Evolutionary conservation across 1,140 invertebrate genomes (phyloP), one percentile per base, ranked within the genome.

Genomic region (Cotesia glomerata): DNA sequence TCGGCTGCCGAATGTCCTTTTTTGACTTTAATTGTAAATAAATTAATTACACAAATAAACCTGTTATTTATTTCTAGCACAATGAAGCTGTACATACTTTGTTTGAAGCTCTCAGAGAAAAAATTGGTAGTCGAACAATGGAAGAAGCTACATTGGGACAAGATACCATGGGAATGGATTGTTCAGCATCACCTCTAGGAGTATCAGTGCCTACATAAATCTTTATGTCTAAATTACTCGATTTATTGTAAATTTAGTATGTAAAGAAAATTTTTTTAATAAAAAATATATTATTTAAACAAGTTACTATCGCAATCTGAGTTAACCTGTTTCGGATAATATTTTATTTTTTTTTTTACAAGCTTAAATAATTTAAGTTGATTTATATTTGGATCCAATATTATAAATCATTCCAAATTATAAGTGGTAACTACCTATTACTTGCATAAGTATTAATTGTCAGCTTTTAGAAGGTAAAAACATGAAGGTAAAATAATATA

Each of bases 11-110:
- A n/a, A n/a, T n/a, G n/a, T n/a, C n/a, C n/a, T n/a, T n/a, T n/a
- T 26, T 26, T 26, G 26, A 26, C 26, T 26, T 26, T 26, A 26
- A 26, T 26, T 26, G 26, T 26, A 26, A 26, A 26, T 26, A 26
- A 26, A 26, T 26, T 26, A 26, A 26, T 26, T 36, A 39, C 3
- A 36, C 7, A 16, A 39, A 36, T 65, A 9, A 61, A 54, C 18
- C 18, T 69, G 49, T 77, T 39, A 69, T 77, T 79, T 82, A 76
- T 72, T 79, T 92, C 56, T 89, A 95, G 84, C 94, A 97, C 80
- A 94, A 94, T 84, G 95, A 97, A 82, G 91, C 92, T 77, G 94
- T 95, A 5, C 94, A 96, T 78, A 92, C 88, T 77, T 86, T 96
- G 14, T 95, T 95, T 84, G 90, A 94, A 79, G 85, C 91, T 59